Percentiles rank a stretch among this genome's conserved stretches.
Evolutionary conservation across 2,797 vertebrate genomes (phyloP).

Genomic region (Pantherophis vulpinus): DNA sequence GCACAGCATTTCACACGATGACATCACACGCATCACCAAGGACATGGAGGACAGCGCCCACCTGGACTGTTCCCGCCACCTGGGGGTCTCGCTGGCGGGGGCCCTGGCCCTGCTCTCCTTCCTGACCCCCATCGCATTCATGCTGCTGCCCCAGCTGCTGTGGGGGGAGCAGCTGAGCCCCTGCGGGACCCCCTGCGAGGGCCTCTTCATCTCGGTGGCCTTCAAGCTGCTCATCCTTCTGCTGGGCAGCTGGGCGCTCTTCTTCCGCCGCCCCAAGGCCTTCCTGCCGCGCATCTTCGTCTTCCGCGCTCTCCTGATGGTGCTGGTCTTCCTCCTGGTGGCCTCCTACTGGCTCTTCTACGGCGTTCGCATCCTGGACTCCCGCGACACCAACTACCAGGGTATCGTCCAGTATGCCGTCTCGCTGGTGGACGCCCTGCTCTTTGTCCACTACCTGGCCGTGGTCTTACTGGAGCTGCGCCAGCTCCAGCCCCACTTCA

Average conservation of each 20-base stretch:
- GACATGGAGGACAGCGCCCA: constrained; percentile 91
- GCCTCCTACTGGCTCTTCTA: constrained; percentile 97
- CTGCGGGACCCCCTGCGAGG: constrained; percentile 91
- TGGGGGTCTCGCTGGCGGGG: constrained; percentile 78
- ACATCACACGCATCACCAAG: constrained; percentile 90
- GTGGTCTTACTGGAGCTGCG: constrained; percentile 88
- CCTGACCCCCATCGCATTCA: constrained; percentile 88
- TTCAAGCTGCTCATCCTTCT: constrained; percentile 95
- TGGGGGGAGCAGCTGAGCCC: constrained; percentile 84
- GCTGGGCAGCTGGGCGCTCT: constrained; percentile 92
- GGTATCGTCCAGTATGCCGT: constrained; percentile 88
- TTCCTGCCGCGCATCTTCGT: constrained; percentile 86
- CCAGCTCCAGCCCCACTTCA: constrained; percentile 90
- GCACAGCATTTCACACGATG: constrained; percentile 92
- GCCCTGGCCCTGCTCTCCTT: constrained; percentile 87
- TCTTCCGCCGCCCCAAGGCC: constrained; percentile 87
- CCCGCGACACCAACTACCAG: constrained; percentile 83
- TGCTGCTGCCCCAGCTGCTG: constrained; percentile 87
- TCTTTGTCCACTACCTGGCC: constrained; percentile 90
- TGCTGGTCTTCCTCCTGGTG: constrained; percentile 87
- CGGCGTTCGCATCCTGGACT: constrained; percentile 86
- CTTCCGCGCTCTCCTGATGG: constrained; percentile 88
- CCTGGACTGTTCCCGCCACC: constrained; percentile 86
- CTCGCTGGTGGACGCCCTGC: constrained; percentile 87
- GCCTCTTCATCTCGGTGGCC: constrained; percentile 94